Percentiles rank a stretch among this genome's conserved stretches.
phyloP scores from a whole-genome alignment of 2,113 vertebrate species.

The Catharus fuscescens region DNA sequence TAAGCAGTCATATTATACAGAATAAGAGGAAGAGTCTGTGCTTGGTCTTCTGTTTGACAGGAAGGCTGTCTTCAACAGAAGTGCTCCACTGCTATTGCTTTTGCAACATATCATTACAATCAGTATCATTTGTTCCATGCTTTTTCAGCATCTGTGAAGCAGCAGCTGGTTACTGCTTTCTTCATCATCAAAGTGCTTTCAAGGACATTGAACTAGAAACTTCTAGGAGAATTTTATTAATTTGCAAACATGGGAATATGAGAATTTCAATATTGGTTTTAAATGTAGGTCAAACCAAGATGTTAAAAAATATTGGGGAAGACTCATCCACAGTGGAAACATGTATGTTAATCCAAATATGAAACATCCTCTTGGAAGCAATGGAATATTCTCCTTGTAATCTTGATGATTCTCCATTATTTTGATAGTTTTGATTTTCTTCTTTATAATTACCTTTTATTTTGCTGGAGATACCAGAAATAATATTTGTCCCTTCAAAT shows the following conservation, averaged over 20 bases:
- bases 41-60: slow-evolving; percentile 64
- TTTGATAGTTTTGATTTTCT: background rate
- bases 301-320: background rate
- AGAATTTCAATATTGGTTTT: slow-evolving; percentile 17
- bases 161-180: slow-evolving; percentile 78
- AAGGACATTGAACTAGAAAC: slow-evolving; percentile 76
- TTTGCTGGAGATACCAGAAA: background rate
- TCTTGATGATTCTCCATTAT: background rate
- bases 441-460: background rate
- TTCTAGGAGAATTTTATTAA: slow-evolving; percentile 69
- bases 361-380: background rate
- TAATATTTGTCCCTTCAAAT: background rate
- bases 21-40: slow-evolving; percentile 62
- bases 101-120: slow-evolving; percentile 81
- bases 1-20: slow-evolving; percentile 23
- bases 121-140: slow-evolving; percentile 75
- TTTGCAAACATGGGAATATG: slow-evolving; percentile 56
- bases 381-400: background rate
- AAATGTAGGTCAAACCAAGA: slow-evolving; percentile 57
- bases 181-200: slow-evolving; percentile 81
- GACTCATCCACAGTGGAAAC: background rate
- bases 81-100: slow-evolving; percentile 57
- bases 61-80: slow-evolving; percentile 63
- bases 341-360: background rate
- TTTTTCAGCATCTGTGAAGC: slow-evolving; percentile 75